These are phyloP conservation scores for Pseudotriccus pelzelni DNA, from an alignment of 2,797 vertebrate genomes.

Conservation along the genomic window DNA sequence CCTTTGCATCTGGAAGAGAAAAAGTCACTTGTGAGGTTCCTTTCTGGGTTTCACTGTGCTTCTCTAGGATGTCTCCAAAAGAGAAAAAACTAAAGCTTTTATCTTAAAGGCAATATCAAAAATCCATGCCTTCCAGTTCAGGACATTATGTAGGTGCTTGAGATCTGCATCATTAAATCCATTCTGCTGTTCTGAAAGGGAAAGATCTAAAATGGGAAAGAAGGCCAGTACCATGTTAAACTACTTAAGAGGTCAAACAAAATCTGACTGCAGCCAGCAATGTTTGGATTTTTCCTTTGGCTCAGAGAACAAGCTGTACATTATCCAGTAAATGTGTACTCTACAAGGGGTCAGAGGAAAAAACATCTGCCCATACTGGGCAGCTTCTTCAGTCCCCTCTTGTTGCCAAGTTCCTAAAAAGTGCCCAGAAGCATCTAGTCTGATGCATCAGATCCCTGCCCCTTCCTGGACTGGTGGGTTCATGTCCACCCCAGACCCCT, in stretches of 20 bases:
- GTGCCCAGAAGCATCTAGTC: neutral
- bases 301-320: slow-evolving; percentile 32
- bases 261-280: slow-evolving; percentile 28
- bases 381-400: neutral
- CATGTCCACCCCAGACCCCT: neutral
- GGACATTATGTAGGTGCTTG: neutral
- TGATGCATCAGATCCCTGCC: neutral
- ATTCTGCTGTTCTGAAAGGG: neutral
- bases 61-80: neutral
- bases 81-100: neutral
- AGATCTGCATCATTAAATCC: neutral
- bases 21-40: neutral
- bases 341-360: slow-evolving; percentile 48
- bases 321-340: slow-evolving; percentile 36
- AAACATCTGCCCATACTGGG: slow-evolving; percentile 28
- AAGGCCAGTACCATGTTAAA: slow-evolving; percentile 51
- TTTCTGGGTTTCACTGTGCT: neutral
- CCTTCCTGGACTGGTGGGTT: neutral
- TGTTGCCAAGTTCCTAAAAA: slow-evolving; percentile 35
- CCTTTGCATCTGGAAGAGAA: neutral
- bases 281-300: slow-evolving; percentile 63
- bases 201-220: slow-evolving; percentile 49
- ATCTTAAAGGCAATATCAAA: neutral
- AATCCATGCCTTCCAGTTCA: neutral
- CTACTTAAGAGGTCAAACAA: slow-evolving; percentile 57